Conservation (phyloP, 53 echinoderm and acorn worm genomes). For the Temnopleurus reevesii region DNA sequence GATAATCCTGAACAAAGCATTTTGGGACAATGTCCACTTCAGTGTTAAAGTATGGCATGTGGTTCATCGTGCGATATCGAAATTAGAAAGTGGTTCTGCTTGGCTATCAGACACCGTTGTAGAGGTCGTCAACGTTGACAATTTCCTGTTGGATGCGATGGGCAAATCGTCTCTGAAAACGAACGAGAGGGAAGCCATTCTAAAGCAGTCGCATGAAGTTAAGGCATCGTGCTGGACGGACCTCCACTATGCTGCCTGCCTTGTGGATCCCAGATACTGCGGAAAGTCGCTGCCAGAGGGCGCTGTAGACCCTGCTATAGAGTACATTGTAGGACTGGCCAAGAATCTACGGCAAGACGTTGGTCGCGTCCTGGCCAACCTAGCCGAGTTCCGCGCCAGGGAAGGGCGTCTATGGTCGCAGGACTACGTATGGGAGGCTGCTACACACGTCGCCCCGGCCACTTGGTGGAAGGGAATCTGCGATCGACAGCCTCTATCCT, state of each 20-base stretch:
- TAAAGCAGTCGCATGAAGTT: background rate
- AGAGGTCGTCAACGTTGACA: background rate
- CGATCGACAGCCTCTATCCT: slow-evolving; percentile 41
- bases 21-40: slow-evolving; percentile 11
- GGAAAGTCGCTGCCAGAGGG: slow-evolving; percentile 2
- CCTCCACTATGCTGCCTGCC: slow-evolving; percentile 41
- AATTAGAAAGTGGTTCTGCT: background rate
- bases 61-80: background rate
- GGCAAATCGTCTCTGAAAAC: background rate
- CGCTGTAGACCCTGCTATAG: slow-evolving; percentile 19
- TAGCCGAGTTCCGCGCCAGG: slow-evolving; percentile 39
- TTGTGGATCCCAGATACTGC: slow-evolving; percentile 45
- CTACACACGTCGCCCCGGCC: slow-evolving; percentile 19
- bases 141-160: background rate
- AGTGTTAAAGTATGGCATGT: background rate
- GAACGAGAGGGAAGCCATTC: background rate
- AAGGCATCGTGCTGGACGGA: background rate
- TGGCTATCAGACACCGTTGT: slow-evolving; percentile 24
- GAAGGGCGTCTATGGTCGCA: slow-evolving; percentile 47
- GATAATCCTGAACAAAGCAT: background rate
- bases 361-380: slow-evolving; percentile 36
- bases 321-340: slow-evolving; percentile 30
- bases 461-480: slow-evolving; percentile 55
- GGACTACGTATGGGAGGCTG: slow-evolving; percentile 38
- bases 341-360: slow-evolving; percentile 5